A percentile compares a stretch with the other conserved stretches of the same genome.
These are phyloP conservation scores for Acrocephalus arundinaceus DNA, from an alignment of 2,113 vertebrate genomes.

Conservation along the genomic window DNA sequence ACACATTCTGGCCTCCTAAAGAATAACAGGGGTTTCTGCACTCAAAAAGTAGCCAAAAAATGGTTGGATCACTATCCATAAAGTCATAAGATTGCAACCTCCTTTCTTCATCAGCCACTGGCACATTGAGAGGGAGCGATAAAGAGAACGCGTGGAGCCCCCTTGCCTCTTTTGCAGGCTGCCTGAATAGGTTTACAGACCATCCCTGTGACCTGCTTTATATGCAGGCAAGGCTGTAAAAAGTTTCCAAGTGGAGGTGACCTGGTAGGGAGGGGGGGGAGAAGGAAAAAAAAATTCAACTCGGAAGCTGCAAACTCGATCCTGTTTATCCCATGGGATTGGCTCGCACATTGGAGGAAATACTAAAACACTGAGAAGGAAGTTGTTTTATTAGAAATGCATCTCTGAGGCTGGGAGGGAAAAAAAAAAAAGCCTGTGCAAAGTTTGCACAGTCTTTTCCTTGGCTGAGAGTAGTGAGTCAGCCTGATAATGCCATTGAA, in stretches of 20 bases:
- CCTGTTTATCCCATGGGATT: conserved; percentile 29
- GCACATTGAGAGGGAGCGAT: neutral
- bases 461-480: conserved; percentile 17
- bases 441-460: conserved; percentile 40
- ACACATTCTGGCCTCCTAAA: conserved; percentile 59
- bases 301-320: conserved; percentile 44
- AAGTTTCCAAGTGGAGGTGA: conserved; percentile 51
- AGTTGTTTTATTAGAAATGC: conserved; percentile 56
- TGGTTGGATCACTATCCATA: conserved; percentile 28
- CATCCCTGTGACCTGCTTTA: neutral
- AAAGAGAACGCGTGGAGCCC: neutral
- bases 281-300: neutral
- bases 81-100: conserved; percentile 53
- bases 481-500: conserved; percentile 40
- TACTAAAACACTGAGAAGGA: conserved; percentile 26
- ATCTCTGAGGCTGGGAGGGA: neutral
- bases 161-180: neutral
- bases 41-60: conserved; percentile 55
- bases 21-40: conserved; percentile 15
- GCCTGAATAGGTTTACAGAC: neutral
- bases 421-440: conserved; percentile 17
- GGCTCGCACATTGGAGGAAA: conserved; percentile 26
- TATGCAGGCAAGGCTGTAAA: neutral
- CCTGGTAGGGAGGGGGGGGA: neutral
- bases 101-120: conserved; percentile 1